These are phyloP conservation scores for Halictus quadricinctus DNA, from an alignment of 2,888 invertebrate genomes.

Conservation along the genomic window DNA sequence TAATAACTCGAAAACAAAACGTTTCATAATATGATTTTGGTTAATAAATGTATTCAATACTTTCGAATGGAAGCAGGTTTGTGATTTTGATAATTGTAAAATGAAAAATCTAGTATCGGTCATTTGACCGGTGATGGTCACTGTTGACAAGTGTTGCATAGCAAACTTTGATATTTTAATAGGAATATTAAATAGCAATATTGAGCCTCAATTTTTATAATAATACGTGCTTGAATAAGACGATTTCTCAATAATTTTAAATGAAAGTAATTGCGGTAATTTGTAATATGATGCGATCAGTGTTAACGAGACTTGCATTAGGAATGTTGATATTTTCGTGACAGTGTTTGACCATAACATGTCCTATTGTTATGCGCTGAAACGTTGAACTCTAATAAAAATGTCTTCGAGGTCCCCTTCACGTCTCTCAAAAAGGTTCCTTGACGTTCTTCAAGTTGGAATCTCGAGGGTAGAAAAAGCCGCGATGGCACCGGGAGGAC, in stretches of 20 bases:
- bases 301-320: neutral
- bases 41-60: too few relatives aligned
- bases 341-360: neutral
- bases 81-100: too few relatives aligned
- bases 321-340: neutral
- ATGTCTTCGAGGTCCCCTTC: conserved; percentile 46
- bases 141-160: too few relatives aligned
- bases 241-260: neutral
- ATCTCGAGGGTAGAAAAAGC: conserved; percentile 75
- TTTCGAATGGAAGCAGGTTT: too few relatives aligned
- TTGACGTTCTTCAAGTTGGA: conserved; percentile 71
- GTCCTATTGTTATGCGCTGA: conserved; percentile 24
- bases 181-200: neutral
- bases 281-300: neutral
- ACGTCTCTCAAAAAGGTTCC: conserved; percentile 68
- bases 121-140: too few relatives aligned
- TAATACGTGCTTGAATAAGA: neutral
- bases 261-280: too few relatives aligned
- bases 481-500: conserved; percentile 74
- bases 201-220: neutral
- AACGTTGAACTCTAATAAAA: conserved; percentile 49
- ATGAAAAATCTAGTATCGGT: too few relatives aligned
- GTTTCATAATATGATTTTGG: too few relatives aligned
- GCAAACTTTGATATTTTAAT: neutral
- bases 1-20: too few relatives aligned